These are phyloP conservation scores for Ameiurus melas DNA, from an alignment of 2,113 vertebrate genomes.

Conservation along the genomic window DNA sequence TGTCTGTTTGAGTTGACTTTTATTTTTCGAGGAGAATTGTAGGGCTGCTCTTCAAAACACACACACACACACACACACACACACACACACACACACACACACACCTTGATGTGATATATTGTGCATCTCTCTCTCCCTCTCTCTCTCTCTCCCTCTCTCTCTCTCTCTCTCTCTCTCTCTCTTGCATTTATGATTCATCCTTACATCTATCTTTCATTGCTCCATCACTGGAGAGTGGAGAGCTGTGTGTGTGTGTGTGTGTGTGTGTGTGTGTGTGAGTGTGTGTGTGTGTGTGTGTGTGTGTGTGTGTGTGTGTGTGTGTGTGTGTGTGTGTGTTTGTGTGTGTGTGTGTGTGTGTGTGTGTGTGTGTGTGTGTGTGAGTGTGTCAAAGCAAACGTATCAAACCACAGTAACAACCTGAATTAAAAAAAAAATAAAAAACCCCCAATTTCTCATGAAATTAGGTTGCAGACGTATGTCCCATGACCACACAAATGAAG, in stretches of 20 bases:
- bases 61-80: slow-evolving; percentile 20
- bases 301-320: no score
- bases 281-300: slow-evolving; percentile 1
- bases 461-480: slow-evolving; percentile 50
- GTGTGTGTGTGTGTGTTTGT: no score
- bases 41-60: slow-evolving; percentile 11
- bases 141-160: slow-evolving; percentile 6
- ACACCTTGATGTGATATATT: slow-evolving; percentile 45
- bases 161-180: slow-evolving; percentile 6
- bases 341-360: no score
- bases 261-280: slow-evolving; percentile 32
- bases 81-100: slow-evolving; percentile 37
- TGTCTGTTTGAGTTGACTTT: not conserved
- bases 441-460: slow-evolving; percentile 47
- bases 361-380: no score
- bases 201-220: slow-evolving; percentile 54
- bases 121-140: slow-evolving; percentile 1
- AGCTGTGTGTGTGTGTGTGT: slow-evolving; percentile 23
- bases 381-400: slow-evolving; percentile 44
- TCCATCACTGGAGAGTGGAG: slow-evolving; percentile 49
- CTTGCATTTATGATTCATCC: slow-evolving; percentile 53
- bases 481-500: slow-evolving; percentile 47
- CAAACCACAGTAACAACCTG: slow-evolving; percentile 48
- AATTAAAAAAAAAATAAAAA: not conserved
- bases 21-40: slow-evolving; percentile 12